Conservation (phyloP, 2,888 invertebrate species). For the Drepana falcataria region DNA sequence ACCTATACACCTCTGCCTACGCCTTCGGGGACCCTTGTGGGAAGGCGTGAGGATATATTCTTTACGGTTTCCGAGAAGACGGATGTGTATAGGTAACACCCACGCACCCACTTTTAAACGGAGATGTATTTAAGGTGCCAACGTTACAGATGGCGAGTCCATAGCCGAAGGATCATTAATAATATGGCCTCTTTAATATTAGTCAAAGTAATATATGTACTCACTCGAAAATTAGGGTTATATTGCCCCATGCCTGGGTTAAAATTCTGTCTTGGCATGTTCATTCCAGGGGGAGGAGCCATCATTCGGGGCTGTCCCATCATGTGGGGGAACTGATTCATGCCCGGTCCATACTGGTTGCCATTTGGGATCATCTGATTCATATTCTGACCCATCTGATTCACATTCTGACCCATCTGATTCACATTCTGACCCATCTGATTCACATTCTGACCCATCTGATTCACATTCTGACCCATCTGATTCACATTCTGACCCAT, state of each 20-base stretch:
- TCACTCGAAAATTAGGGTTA: slow-evolving; percentile 68
- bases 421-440: slow-evolving; percentile 31
- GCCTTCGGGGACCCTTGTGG: too few relatives aligned
- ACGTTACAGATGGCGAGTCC: too few relatives aligned
- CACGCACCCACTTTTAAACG: too few relatives aligned
- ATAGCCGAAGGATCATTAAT: too few relatives aligned
- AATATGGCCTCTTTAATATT: too few relatives aligned
- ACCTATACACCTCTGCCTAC: too few relatives aligned
- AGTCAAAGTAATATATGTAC: slow-evolving; percentile 22
- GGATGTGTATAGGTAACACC: too few relatives aligned
- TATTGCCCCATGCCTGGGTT: slow-evolving; percentile 54
- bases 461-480: slow-evolving; percentile 27
- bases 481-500: slow-evolving; percentile 27
- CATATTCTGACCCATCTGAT: slow-evolving; percentile 33
- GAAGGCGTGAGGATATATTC: too few relatives aligned
- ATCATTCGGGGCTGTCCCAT: slow-evolving; percentile 63
- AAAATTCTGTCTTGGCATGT: slow-evolving; percentile 61
- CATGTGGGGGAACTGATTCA: slow-evolving; percentile 58
- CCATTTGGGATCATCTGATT: slow-evolving; percentile 50
- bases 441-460: slow-evolving; percentile 24
- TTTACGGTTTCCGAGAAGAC: too few relatives aligned
- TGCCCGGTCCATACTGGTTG: slow-evolving; percentile 47
- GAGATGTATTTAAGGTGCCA: too few relatives aligned
- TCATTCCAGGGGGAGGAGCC: slow-evolving; percentile 60
- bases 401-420: slow-evolving; percentile 36